Percentiles rank a stretch among this genome's conserved stretches.
These are phyloP conservation scores for Entosphenus tridentatus DNA, from an alignment of 2,113 vertebrate species.

Conservation along the genomic window DNA sequence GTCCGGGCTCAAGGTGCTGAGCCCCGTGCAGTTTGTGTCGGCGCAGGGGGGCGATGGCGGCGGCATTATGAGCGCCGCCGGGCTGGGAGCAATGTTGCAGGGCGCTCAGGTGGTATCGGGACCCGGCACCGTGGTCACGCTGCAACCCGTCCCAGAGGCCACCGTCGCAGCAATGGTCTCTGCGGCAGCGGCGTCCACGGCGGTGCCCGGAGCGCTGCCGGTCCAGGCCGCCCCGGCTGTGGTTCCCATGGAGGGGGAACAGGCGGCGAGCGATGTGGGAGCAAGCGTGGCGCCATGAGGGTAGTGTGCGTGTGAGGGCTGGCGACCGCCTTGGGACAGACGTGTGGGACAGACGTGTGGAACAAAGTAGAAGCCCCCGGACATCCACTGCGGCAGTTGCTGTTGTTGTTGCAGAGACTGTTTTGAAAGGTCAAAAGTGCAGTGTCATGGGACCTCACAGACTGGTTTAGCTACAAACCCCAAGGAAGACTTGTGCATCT, in stretches of 20 bases:
- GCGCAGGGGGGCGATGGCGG: not conserved
- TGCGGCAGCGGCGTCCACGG: not conserved
- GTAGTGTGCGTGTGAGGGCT: too few relatives aligned
- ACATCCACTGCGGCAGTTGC: too few relatives aligned
- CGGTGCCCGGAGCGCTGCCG: not conserved
- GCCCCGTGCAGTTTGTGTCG: not conserved
- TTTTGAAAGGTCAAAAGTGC: too few relatives aligned
- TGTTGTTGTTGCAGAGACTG: too few relatives aligned
- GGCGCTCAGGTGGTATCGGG: slow-evolving; percentile 3
- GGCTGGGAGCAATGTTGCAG: not conserved
- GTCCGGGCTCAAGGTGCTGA: slow-evolving; percentile 3
- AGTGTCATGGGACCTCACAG: too few relatives aligned
- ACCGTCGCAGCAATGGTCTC: not conserved
- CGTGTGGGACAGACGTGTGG: too few relatives aligned
- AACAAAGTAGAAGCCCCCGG: too few relatives aligned
- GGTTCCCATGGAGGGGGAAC: slow-evolving; percentile 2
- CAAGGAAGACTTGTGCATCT: too few relatives aligned
- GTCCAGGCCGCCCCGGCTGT: not conserved
- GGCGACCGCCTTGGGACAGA: too few relatives aligned
- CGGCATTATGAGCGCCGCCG: not conserved
- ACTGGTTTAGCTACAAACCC: too few relatives aligned
- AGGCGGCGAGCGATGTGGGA: slow-evolving; percentile 3
- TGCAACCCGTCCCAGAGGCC: not conserved
- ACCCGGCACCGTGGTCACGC: not conserved
- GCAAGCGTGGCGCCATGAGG: not conserved